These are phyloP conservation scores for Scaptodrosophila latifasciaeformis DNA, from an alignment of 2,888 invertebrate genomes.

Conservation along the genomic window DNA sequence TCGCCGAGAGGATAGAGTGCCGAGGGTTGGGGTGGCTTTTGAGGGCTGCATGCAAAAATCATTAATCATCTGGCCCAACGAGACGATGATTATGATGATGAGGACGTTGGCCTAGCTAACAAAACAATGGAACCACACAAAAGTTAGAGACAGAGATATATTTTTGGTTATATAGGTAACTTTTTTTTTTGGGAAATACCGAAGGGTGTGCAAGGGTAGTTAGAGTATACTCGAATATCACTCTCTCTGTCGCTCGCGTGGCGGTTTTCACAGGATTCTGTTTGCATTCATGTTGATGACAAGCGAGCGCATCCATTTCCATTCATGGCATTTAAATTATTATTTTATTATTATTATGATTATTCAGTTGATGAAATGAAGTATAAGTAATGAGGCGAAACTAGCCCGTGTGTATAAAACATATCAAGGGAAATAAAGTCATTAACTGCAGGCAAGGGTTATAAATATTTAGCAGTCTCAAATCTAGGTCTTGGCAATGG, in stretches of 20 bases:
- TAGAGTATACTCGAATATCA: constrained; percentile 33
- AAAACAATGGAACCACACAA: constrained; percentile 53
- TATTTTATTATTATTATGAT: constrained; percentile 61
- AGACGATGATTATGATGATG: constrained; percentile 33
- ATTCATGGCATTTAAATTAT: constrained; percentile 65
- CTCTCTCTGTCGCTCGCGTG: neutral
- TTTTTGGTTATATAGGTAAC: constrained; percentile 43
- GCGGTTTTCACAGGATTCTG: constrained; percentile 30
- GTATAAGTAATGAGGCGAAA: constrained; percentile 41
- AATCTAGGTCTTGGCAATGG: no score
- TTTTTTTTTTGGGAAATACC: constrained; percentile 48
- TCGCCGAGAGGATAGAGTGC: constrained; percentile 28
- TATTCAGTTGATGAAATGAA: no score
- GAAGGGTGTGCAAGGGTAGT: no score
- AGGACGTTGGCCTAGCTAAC: constrained; percentile 33
- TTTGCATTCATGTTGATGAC: constrained; percentile 47
- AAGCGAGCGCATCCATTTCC: no score
- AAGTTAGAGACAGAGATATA: constrained; percentile 15
- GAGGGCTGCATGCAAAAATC: constrained; percentile 50
- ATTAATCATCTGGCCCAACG: constrained; percentile 52
- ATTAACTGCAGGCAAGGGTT: constrained; percentile 54
- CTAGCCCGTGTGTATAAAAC: no score
- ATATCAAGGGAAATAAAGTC: constrained; percentile 52
- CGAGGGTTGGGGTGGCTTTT: constrained; percentile 13
- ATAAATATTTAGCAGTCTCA: constrained; percentile 44